Evolutionary conservation across 2,888 invertebrate species (phyloP), one percentile per base, ranked within the genome.

Genomic region (Stenodema calcarata): DNA sequence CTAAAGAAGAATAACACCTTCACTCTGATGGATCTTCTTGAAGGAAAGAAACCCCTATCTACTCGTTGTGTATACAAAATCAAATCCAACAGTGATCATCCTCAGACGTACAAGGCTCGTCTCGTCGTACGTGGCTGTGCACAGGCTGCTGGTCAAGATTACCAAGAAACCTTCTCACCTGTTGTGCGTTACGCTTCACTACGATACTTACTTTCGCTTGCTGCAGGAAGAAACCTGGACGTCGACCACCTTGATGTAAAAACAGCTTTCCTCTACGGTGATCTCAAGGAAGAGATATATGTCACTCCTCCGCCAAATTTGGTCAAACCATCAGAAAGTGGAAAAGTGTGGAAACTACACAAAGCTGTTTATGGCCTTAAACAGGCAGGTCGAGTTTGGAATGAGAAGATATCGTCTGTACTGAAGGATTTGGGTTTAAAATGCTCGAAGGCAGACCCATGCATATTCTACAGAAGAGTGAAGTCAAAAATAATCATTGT

Each of bases 121-220:
- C 84, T 90, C 0, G 89, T 90, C 1, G 89, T 89, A 3, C 81
- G 88, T 75, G 89, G 89, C 14, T 90, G 86, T 47, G 89, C 87
- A 76, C 90, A 89, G 88, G 88, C 44, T 44, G n/a, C n/a, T n/a
- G n/a, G n/a, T n/a, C n/a, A n/a, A n/a, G n/a, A n/a, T n/a, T n/a
- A n/a, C n/a, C n/a, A n/a, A n/a, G n/a, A n/a, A n/a, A n/a, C n/a
- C n/a, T n/a, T n/a, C n/a, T n/a, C n/a, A n/a, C n/a, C n/a, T n/a
- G n/a, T n/a, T n/a, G n/a, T 44, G 2, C 44, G 44, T 44, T 44
- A 44, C 16, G 44, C 44, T 14, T 44, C 44, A 16, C 16, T 44
- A 16, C 1, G 44, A 2, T 44, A 44, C 9, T 16, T 44, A 16
- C 11, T 44, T 9, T 1, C 11, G 9, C 44, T 44, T 4, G 44